A percentile compares a stretch with the other conserved stretches of the same genome.
phyloP scores from a whole-genome alignment of 2,888 invertebrate species.

The Troides aeacus region DNA sequence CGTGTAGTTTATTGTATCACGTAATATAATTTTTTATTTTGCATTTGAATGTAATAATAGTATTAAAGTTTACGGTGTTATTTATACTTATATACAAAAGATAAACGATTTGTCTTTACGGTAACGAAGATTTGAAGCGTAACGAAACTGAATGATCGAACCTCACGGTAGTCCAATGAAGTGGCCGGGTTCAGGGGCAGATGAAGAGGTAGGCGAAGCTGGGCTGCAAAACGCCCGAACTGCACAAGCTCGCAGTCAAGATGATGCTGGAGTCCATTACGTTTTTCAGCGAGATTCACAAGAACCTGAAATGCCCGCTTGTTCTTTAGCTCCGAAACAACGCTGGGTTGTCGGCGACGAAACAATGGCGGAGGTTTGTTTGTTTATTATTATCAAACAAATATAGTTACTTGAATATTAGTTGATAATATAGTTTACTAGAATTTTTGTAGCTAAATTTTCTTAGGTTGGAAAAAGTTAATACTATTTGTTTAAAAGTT shows the following conservation, averaged over 20 bases:
- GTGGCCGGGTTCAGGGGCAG: conserved; percentile 86
- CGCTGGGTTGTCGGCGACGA: conserved; percentile 95
- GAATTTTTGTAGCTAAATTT: neutral
- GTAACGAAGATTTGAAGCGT: conserved; percentile 56
- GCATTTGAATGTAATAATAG: conserved; percentile 47
- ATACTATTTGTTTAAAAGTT: neutral
- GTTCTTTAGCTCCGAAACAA: conserved; percentile 85
- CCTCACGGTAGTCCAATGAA: conserved; percentile 85
- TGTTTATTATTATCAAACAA: conserved; percentile 28
- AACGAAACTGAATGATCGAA: conserved; percentile 79
- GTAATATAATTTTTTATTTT: conserved; percentile 52
- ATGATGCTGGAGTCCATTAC: conserved; percentile 96
- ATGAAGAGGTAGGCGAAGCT: conserved; percentile 81
- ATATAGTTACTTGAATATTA: too few relatives aligned
- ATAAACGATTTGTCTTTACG: conserved; percentile 61
- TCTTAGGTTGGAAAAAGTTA: neutral
- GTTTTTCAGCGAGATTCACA: conserved; percentile 90
- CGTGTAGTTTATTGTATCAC: conserved; percentile 55
- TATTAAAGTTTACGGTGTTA: conserved; percentile 47
- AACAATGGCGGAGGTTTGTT: conserved; percentile 90
- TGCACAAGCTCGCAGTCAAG: conserved; percentile 85
- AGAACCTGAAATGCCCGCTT: conserved; percentile 86
- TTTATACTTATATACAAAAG: conserved; percentile 46
- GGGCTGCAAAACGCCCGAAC: conserved; percentile 81
- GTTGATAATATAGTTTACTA: neutral